Evolutionary conservation across 2,113 vertebrate genomes (phyloP).

Genomic region (Trematocara unimaculatum): DNA sequence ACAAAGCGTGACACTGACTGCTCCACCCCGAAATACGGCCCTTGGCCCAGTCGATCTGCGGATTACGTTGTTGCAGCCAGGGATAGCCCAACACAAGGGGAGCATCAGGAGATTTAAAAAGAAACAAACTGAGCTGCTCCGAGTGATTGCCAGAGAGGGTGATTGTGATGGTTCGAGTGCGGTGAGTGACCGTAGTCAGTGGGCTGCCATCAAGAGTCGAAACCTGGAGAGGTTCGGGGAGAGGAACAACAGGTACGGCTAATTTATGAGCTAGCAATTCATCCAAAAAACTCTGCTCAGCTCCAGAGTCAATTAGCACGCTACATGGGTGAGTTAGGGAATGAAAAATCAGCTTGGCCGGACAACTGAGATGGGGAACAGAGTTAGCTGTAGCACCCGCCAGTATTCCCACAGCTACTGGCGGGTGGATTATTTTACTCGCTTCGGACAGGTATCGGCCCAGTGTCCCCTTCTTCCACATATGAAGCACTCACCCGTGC

Average conservation of each 20-base stretch:
- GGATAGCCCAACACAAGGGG: neutral
- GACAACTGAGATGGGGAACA: neutral
- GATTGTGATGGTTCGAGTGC: neutral
- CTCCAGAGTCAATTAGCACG: neutral
- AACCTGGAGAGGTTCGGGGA: rapidly evolving
- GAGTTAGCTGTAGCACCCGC: neutral
- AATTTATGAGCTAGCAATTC: rapidly evolving
- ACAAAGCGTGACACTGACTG: neutral
- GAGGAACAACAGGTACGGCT: rapidly evolving
- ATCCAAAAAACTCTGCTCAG: neutral
- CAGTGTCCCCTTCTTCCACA: rapidly evolving
- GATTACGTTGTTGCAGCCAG: rapidly evolving
- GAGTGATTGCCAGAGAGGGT: neutral
- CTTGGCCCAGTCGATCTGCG: rapidly evolving
- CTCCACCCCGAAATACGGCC: neutral
- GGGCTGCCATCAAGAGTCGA: neutral
- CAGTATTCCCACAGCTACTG: neutral
- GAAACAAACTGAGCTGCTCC: neutral
- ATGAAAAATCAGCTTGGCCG: neutral
- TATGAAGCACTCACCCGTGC: neutral
- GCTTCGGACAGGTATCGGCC: rapidly evolving
- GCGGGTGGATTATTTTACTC: neutral
- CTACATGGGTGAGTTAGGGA: rapidly evolving
- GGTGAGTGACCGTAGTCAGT: neutral
- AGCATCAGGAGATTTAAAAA: neutral